A percentile compares a stretch with the other conserved stretches of the same genome.
Conservation (phyloP, 2,113 vertebrate species). For the Chloroceryle aenea region DNA sequence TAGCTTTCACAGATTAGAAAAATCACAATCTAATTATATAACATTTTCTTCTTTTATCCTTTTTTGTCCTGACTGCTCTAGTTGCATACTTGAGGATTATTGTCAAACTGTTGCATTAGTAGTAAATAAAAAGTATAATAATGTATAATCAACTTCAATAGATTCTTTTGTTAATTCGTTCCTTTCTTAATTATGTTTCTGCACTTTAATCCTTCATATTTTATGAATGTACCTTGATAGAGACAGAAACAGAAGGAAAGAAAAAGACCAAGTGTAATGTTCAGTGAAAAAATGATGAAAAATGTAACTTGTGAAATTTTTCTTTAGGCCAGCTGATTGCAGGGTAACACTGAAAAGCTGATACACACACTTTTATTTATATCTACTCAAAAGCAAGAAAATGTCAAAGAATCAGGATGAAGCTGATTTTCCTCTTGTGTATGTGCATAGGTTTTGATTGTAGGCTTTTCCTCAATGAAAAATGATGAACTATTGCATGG, state of each 20-base stretch:
- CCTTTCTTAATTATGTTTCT: background rate
- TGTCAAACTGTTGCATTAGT: background rate
- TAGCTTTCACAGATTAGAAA: background rate
- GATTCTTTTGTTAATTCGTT: background rate
- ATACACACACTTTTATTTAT: constrained; percentile 53
- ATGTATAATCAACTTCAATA: background rate
- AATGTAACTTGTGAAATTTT: constrained; percentile 47
- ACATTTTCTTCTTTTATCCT: background rate
- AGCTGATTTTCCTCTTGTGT: constrained; percentile 56
- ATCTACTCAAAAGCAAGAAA: constrained; percentile 52
- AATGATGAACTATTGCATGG: constrained; percentile 11
- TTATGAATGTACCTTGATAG: background rate
- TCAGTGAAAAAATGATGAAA: constrained; percentile 17
- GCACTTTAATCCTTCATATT: background rate
- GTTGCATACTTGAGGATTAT: background rate
- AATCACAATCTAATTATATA: background rate
- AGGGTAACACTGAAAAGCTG: constrained; percentile 56
- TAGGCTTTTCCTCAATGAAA: constrained; percentile 19
- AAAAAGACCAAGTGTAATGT: background rate
- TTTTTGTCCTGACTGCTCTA: background rate
- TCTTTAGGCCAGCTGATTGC: constrained; percentile 69
- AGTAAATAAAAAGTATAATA: background rate
- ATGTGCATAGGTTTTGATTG: constrained; percentile 65
- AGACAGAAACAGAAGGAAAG: background rate
- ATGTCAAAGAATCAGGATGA: constrained; percentile 55